These are phyloP conservation scores for Acronicta aceris DNA, from an alignment of 2,888 invertebrate genomes.

Conservation along the genomic window DNA sequence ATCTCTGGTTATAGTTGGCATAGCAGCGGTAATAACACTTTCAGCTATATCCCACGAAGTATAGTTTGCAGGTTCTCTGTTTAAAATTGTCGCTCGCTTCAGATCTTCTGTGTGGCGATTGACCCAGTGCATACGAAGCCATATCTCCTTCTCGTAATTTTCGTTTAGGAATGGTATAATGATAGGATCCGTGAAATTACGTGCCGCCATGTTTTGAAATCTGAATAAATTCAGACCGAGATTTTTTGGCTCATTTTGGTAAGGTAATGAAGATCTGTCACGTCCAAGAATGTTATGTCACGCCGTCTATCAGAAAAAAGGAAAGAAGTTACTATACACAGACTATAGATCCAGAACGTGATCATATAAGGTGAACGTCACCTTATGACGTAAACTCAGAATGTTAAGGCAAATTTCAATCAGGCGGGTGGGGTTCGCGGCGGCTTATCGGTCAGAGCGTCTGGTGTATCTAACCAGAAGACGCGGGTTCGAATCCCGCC, in stretches of 20 bases:
- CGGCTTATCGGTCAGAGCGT: too few species aligned
- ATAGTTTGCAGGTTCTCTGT: conserved; percentile 39
- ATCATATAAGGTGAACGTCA: too few species aligned
- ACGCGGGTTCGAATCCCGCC: too few species aligned
- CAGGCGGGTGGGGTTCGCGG: too few species aligned
- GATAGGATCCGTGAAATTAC: conserved; percentile 34
- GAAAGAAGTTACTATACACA: too few species aligned
- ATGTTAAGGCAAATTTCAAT: too few species aligned
- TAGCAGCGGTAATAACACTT: conserved; percentile 25
- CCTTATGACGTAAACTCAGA: too few species aligned
- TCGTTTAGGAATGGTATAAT: conserved; percentile 35
- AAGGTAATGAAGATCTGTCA: neutral
- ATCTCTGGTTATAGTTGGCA: conserved; percentile 27
- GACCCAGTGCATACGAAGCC: conserved; percentile 46
- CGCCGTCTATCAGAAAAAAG: neutral
- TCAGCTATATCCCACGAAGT: conserved; percentile 26
- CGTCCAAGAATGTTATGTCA: too few species aligned
- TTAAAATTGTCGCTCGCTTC: conserved; percentile 27
- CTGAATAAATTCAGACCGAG: neutral
- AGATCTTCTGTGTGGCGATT: conserved; percentile 23
- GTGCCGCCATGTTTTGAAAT: conserved; percentile 6
- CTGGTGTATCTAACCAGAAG: too few species aligned
- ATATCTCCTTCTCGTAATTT: conserved; percentile 48
- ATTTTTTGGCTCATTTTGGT: neutral
- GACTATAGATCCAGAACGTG: too few species aligned